Evolutionary conservation across 2,797 vertebrate genomes (phyloP), one percentile per base, ranked within the genome.

Genomic region (Macropodus opercularis): DNA sequence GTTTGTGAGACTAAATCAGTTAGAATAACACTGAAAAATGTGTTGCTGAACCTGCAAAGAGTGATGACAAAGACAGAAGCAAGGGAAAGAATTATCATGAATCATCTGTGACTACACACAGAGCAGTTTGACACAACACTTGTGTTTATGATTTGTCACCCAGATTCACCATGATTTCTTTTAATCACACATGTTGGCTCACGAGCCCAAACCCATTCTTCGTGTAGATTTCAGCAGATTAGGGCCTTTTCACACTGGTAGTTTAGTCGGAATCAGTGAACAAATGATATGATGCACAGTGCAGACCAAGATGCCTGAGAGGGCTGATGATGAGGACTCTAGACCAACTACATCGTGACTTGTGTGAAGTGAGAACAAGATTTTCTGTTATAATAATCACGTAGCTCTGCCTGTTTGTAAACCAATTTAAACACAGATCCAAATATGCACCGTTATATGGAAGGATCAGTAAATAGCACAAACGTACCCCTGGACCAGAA

Each of bases 211-310:
- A 61, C 15, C 53, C 21, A 19, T 59, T 44, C 48, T 54, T 57
- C 27, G 38, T 44, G 35, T 53, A 61, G 69, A 82, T 85, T 81
- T 79, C 67, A 72, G 67, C 63, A 72, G 50, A 66, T 63, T 48
- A 58, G 58, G 73, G 69, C 31, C 60, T 54, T 85, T 87, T 81
- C 83, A 84, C 83, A 83, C 83, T 77, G 72, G 66, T 50, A 31
- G 52, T 64, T 63, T 22, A 7, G 26, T 43, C 62, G 11, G 4
- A 77, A 63, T 44, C 23, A 7, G 1, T 49, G n/a, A 38, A 21
- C 0, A 1, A 35, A 29, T 38, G 0, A 8, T 3, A 34, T 17
- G 17, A 35, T 44, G 17, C 13, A 1, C 8, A 26, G 34, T 13
- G 17, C 29, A 66, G 23, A 57, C 10, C 9, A 31, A 14, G 32